Percentiles rank a stretch among this genome's conserved stretches.
phyloP scores from a whole-genome alignment of 2,888 invertebrate genomes.

The Cecidostiba fungosa region DNA sequence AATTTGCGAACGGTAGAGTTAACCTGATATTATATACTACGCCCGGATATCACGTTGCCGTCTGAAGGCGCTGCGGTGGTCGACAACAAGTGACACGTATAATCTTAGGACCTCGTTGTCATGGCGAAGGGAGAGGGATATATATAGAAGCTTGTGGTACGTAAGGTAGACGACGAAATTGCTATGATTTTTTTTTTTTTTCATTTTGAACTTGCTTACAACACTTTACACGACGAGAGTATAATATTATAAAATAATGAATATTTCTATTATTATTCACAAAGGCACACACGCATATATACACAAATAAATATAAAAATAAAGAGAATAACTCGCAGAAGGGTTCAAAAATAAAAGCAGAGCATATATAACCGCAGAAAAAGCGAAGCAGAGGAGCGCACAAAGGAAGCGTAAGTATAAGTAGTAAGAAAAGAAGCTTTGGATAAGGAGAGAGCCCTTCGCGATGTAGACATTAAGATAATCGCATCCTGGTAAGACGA shows the following conservation, averaged over 20 bases:
- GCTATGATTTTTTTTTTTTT: too few relatives aligned
- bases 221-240: too few relatives aligned
- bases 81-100: conserved; percentile 19
- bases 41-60: neutral
- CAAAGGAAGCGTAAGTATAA: conserved; percentile 1
- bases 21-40: conserved; percentile 14
- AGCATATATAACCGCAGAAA: neutral
- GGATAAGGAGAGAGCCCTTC: neutral
- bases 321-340: neutral
- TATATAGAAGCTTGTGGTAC: too few relatives aligned
- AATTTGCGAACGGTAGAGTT: conserved; percentile 33
- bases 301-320: neutral
- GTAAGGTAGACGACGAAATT: too few relatives aligned
- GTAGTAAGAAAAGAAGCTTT: conserved; percentile 28
- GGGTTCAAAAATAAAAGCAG: neutral
- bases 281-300: too few relatives aligned
- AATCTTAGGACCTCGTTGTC: neutral
- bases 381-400: neutral
- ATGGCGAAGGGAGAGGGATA: too few relatives aligned
- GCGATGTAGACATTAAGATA: conserved; percentile 57
- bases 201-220: too few relatives aligned
- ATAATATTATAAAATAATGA: too few relatives aligned
- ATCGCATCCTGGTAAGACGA: conserved; percentile 37
- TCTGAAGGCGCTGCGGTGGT: neutral
- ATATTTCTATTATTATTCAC: too few relatives aligned